Base-by-base conservation (phyloP, 2,888 invertebrate genomes). In the Limenitis arthemis region DNA sequence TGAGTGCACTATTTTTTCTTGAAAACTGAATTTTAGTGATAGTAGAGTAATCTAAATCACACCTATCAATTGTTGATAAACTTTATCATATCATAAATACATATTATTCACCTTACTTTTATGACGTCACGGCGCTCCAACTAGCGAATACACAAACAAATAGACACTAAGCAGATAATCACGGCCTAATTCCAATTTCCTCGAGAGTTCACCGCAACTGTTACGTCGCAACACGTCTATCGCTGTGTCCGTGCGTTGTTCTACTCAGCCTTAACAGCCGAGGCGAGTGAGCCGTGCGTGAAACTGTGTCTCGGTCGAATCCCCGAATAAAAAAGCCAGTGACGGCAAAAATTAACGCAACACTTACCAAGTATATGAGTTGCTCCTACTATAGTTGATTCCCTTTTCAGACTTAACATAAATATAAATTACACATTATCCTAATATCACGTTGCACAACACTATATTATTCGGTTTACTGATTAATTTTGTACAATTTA, bases 321-420 rank as follows among this genome's bases (percentile, higher is more conserved):
- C 64, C 66, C 64, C 70, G 66, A 67, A 69, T 72, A 73, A 75
- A 77, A 20, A 75, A 77, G 71, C 68, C 66, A 69, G 72, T 72
- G 70, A 76, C 72, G 68, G 67, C 70, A 69, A 71, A 70, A 69
- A 66, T 72, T 70, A 67, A 72, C 71, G 71, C 76, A 78, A 74
- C 67, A 82, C 83, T 84, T 77, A 85, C 84, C 84, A 77, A 85
- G 74, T 72, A 69, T 64, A 67, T 73, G 71, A 68, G 71, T 69
- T 67, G 65, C 64, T 70, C 64, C 65, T 68, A 64, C 60, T 62
- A 62, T 66, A 68, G 67, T 67, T 73, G 70, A 66, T 72, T 72
- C 66, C 69, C 65, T 69, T 61, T 63, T 69, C 70, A 68, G 67
- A 75, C 69, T 77, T 77, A 67, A 67, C 58, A 67, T 73, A 77